Evolutionary conservation across 2,888 invertebrate species (phyloP), one percentile per base, ranked within the genome.

Genomic region (Helobdella robusta): DNA sequence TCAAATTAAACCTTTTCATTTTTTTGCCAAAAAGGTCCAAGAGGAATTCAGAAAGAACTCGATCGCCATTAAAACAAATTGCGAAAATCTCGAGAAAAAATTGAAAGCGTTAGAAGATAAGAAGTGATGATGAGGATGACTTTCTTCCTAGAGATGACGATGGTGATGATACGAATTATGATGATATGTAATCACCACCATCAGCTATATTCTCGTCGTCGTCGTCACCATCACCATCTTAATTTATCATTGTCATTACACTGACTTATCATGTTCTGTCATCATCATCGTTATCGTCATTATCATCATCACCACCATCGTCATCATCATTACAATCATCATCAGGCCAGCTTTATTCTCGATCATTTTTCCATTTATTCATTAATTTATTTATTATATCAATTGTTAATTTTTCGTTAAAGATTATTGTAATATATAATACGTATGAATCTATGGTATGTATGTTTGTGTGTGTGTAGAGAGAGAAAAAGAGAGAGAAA

Each of bases 1-100:
- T 18, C 40, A 15, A 11, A 11, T 40, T 18, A n/a, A n/a, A n/a
- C n/a, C n/a, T n/a, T n/a, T n/a, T n/a, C n/a, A n/a, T n/a, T n/a
- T n/a, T n/a, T n/a, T n/a, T n/a, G n/a, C n/a, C n/a, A n/a, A n/a
- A n/a, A 35, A 65, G 65, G 65, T 65, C 23, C 52, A 58, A 40
- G 32, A 48, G 15, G 62, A 59, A 18, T n/a, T 60, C 20, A 36
- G 34, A 30, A 65, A 60, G 50, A 65, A 65, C 52, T 48, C 60
- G 30, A 18, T 40, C 6, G 60, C 48, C 11, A 65, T 65, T 52
- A 59, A 60, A 18, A 34, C 35, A 34, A 59, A 59, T 30, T 65
- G 52, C 34, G 65, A 65, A 30, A 46, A 18, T 30, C 30, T 62
- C 18, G 46, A 62, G 15, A 15, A 46, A 5, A 46, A 30, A 32